Percentiles rank a stretch among this genome's conserved stretches.
These are phyloP conservation scores for Ophion ventricosus DNA, from an alignment of 2,888 invertebrate species.

Conservation along the genomic window DNA sequence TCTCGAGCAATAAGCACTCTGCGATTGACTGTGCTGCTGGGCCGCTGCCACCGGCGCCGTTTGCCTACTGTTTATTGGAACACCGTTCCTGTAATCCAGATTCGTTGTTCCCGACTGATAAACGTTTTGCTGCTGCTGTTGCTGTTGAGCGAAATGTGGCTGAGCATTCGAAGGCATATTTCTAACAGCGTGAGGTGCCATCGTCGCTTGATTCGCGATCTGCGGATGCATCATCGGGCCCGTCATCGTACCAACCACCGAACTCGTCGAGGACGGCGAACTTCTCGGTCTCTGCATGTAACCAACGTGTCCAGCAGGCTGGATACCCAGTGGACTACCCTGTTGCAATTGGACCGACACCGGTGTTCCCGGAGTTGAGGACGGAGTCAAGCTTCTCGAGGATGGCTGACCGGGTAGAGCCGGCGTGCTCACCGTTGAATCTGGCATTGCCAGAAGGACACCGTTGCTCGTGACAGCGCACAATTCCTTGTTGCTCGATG, in stretches of 20 bases:
- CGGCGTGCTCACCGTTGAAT: conserved; percentile 84
- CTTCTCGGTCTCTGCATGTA: conserved; percentile 87
- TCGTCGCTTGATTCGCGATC: conserved; percentile 80
- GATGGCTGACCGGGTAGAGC: conserved; percentile 83
- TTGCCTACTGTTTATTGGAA: conserved; percentile 73
- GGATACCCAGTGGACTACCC: conserved; percentile 86
- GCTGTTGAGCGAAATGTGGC: conserved; percentile 73
- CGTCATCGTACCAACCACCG: conserved; percentile 84
- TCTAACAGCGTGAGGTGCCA: conserved; percentile 76
- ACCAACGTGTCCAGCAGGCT: conserved; percentile 80
- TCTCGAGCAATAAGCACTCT: conserved; percentile 77
- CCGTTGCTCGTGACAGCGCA: conserved; percentile 82
- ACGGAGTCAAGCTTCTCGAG: conserved; percentile 87
- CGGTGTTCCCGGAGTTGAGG: conserved; percentile 87
- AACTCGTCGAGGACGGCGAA: conserved; percentile 88
- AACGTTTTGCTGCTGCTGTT: conserved; percentile 78
- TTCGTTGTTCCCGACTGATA: conserved; percentile 75
- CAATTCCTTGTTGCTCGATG: conserved; percentile 82
- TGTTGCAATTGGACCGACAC: conserved; percentile 86
- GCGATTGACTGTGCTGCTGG: conserved; percentile 76
- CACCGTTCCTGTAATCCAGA: conserved; percentile 80
- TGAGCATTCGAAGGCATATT: conserved; percentile 73
- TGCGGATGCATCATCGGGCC: conserved; percentile 84
- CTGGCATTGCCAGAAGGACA: conserved; percentile 83
- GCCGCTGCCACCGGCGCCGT: conserved; percentile 69